Evolutionary conservation across 2,888 invertebrate genomes (phyloP), one percentile per base, ranked within the genome.

Genomic region (Ormyrus nitidulus): DNA sequence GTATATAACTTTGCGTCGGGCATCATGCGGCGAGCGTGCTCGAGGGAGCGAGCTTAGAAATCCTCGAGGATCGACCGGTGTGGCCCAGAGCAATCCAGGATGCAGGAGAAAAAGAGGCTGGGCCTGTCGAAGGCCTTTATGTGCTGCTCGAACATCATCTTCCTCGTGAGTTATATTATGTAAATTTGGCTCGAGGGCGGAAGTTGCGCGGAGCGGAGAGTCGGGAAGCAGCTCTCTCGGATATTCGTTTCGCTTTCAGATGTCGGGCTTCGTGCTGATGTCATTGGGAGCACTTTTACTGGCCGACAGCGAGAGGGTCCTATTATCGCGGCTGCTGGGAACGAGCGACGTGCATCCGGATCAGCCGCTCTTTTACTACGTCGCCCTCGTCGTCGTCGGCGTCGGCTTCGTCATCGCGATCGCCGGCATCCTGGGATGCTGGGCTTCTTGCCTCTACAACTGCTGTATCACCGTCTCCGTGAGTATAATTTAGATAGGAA

Each of bases 381-480:
- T 95, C 7, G 94, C 95, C 0, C 92, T 96, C 69, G 94, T 93
- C 2, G 89, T 95, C 70, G 92, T 95, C n/a, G 92, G 92, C 0
- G 92, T 94, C 0, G 96, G 96, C 0, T 92, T 96, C 74, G 89
- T 94, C 54, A 93, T 95, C 71, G 93, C 95, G 74, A 91, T 94
- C 6, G 93, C 94, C 0, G 94, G 95, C 5, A 93, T 96, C 65
- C 90, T 96, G 34, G 96, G 96, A 68, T 96, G 95, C 89, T 96
- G 96, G 96, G 95, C 95, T 0, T 94, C 95, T 0, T 95, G 95
- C 86, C 92, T 95, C 85, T 94, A 94, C 83, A 95, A 94, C 85
- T 95, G 95, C 86, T 94, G 94, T 84, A 93, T 95, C 83, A 91
- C 96, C n/a, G 93, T 93, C 74, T 89, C 94, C 81, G 95, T 95